These are phyloP conservation scores for Marasmarcha lunaedactyla DNA, from an alignment of 2,888 invertebrate genomes.

Conservation along the genomic window DNA sequence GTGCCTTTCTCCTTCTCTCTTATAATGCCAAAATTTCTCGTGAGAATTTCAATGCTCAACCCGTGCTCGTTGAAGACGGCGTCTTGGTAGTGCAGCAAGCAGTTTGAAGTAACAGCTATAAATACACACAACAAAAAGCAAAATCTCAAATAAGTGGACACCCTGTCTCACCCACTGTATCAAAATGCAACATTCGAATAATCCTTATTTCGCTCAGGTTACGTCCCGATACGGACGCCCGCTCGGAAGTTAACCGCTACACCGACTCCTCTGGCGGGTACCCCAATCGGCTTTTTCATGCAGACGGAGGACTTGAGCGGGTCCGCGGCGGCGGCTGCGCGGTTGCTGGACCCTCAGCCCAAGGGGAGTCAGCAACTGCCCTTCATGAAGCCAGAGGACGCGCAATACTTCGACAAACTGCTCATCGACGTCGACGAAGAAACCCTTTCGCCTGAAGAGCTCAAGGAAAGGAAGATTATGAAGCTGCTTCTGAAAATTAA, in stretches of 20 bases:
- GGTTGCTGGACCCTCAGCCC: conserved; percentile 93
- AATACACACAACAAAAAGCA: too few species aligned
- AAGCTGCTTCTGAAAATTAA: conserved; percentile 97
- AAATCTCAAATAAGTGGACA: too few species aligned
- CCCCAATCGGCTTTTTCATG: conserved; percentile 94
- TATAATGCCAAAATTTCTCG: too few species aligned
- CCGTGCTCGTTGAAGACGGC: too few species aligned
- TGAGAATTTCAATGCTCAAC: too few species aligned
- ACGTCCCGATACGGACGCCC: conserved; percentile 96
- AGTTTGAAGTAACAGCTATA: too few species aligned
- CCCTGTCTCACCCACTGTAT: too few species aligned
- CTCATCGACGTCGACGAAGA: conserved; percentile 99
- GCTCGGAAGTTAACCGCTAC: conserved; percentile 97
- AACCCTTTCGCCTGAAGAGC: conserved; percentile 92
- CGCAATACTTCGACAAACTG: conserved; percentile 99
- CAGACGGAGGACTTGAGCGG: conserved; percentile 89
- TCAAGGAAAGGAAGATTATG: conserved; percentile 99
- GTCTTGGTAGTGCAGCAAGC: too few species aligned
- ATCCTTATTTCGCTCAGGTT: conserved; percentile 67
- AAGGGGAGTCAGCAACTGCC: conserved; percentile 92
- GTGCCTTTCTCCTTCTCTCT: too few species aligned
- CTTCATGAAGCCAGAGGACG: conserved; percentile 99
- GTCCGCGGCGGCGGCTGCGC: conserved; percentile 84
- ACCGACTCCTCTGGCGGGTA: conserved; percentile 95
- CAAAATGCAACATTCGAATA: too few species aligned